Evolutionary conservation across 2,888 invertebrate genomes (phyloP).

Genomic region (Taphrorychus bicolor): DNA sequence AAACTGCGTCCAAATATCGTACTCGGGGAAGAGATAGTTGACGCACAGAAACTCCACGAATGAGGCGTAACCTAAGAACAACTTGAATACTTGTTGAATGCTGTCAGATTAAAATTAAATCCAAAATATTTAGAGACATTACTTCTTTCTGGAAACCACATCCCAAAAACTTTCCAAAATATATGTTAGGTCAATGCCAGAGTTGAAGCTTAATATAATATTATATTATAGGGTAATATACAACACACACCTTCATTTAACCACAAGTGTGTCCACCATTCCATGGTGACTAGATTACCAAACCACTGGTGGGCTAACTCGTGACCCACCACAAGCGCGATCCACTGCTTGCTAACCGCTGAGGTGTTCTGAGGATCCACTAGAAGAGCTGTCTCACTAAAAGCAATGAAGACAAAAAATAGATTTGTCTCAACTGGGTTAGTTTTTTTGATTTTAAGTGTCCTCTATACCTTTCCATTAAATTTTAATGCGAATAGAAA

Average conservation of each 20-base stretch:
- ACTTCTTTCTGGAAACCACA: too few relatives aligned
- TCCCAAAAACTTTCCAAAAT: too few relatives aligned
- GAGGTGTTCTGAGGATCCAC: conserved; percentile 92
- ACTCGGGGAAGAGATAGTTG: conserved; percentile 91
- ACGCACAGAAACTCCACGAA: conserved; percentile 96
- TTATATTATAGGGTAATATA: too few relatives aligned
- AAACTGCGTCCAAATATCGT: conserved; percentile 97
- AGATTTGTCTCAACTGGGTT: too few relatives aligned
- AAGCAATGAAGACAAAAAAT: conserved; percentile 13
- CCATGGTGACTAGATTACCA: conserved; percentile 97
- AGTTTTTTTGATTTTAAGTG: too few relatives aligned
- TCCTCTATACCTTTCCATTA: not conserved
- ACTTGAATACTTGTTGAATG: not conserved
- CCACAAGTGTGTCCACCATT: conserved; percentile 98
- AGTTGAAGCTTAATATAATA: not conserved
- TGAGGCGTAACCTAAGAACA: conserved; percentile 70
- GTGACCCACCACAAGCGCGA: conserved; percentile 89
- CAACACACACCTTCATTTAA: conserved; percentile 76
- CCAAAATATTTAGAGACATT: too few relatives aligned
- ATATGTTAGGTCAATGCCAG: too few relatives aligned
- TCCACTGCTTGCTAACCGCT: conserved; percentile 80
- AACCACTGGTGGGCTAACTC: conserved; percentile 99
- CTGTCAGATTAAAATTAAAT: too few relatives aligned
- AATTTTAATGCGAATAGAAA: too few relatives aligned
- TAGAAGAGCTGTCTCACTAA: conserved; percentile 85